phyloP scores from a whole-genome alignment of 92 coral and sea anemone genomes.

The Actinostola sp. region DNA sequence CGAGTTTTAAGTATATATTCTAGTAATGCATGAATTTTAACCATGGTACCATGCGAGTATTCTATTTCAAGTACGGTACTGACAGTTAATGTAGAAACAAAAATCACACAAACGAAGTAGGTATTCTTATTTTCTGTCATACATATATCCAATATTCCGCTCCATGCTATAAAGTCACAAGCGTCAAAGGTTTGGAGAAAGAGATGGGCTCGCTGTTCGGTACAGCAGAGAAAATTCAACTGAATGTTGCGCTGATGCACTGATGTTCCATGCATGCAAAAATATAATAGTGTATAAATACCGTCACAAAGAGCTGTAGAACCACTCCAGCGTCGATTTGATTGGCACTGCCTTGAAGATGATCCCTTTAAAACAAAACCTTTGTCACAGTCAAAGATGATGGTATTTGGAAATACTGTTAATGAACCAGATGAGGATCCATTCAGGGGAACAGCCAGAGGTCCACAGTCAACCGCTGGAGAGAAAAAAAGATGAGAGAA shows the following conservation, averaged over 20 bases:
- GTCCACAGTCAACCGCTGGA: conserved; percentile 62
- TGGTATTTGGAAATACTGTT: conserved; percentile 46
- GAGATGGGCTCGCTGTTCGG: neutral
- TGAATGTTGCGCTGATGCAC: neutral
- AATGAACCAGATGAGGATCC: conserved; percentile 53
- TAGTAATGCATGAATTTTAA: no score
- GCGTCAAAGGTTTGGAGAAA: no score
- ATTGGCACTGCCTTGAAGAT: conserved; percentile 41
- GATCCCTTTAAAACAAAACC: conserved; percentile 65
- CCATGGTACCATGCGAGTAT: no score
- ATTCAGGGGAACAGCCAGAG: conserved; percentile 41
- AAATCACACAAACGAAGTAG: no score
- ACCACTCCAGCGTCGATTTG: conserved; percentile 67
- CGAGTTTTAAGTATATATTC: no score
- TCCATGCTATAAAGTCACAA: no score
- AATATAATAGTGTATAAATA: neutral
- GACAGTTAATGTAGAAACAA: no score
- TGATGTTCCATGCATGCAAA: neutral
- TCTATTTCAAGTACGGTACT: no score
- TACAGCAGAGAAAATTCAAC: no score
- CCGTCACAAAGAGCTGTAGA: conserved; percentile 37
- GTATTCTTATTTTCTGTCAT: no score
- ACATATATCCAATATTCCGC: no score
- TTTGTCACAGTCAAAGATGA: conserved; percentile 50
- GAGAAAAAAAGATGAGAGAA: neutral